Evolutionary conservation across 2,113 vertebrate genomes (phyloP).

Genomic region (Sturnira hondurensis): DNA sequence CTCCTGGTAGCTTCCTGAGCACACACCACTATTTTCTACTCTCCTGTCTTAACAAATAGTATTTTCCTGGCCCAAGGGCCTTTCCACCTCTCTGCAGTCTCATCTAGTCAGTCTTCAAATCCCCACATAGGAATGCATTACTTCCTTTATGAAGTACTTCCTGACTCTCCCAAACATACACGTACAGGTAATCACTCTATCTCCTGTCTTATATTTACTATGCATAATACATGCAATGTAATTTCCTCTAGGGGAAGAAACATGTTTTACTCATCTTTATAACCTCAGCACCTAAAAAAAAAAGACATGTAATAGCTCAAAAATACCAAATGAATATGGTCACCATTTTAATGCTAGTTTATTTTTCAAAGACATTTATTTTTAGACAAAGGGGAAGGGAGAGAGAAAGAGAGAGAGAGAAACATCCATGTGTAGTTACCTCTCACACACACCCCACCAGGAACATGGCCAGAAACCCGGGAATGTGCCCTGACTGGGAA

Average conservation of each 20-base stretch:
- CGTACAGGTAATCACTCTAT: not conserved
- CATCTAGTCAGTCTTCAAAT: not conserved
- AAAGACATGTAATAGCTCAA: slow-evolving; percentile 2
- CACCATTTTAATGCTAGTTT: not conserved
- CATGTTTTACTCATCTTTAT: not conserved
- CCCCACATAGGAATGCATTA: not conserved
- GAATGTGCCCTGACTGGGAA: no score
- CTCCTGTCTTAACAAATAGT: not conserved
- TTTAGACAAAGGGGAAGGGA: no score
- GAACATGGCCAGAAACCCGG: no score
- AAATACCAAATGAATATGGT: not conserved
- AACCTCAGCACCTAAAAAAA: not conserved
- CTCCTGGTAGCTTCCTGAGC: not conserved
- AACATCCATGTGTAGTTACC: no score
- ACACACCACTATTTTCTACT: not conserved
- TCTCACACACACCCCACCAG: no score
- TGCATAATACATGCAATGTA: not conserved
- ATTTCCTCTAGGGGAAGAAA: not conserved
- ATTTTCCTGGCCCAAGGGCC: not conserved
- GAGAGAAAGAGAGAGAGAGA: no score
- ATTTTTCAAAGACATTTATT: no score
- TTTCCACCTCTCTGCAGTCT: not conserved
- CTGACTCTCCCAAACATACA: not conserved
- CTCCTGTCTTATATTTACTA: not conserved
- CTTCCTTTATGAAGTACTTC: not conserved